Evolutionary conservation across 2,888 invertebrate genomes (phyloP).

Genomic region (Mongoloraphidia duomilia): DNA sequence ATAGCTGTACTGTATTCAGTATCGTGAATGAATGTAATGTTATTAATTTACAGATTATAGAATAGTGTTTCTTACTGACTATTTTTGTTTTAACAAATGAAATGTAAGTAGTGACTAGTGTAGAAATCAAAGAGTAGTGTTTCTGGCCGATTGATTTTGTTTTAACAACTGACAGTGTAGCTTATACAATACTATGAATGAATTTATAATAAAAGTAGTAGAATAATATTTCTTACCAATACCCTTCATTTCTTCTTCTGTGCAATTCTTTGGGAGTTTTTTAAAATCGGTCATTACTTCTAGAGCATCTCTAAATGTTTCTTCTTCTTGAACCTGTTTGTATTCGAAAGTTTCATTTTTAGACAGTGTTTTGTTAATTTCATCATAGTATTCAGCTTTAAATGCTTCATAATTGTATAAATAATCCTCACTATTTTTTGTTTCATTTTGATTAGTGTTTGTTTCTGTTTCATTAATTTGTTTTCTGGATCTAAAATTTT

Average conservation of each 20-base stretch:
- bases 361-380: constrained; percentile 23
- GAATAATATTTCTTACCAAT: constrained; percentile 23
- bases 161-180: too few relatives aligned
- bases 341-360: constrained; percentile 29
- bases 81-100: too few relatives aligned
- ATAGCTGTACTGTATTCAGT: too few relatives aligned
- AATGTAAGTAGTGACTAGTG: too few relatives aligned
- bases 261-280: constrained; percentile 30
- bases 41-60: too few relatives aligned
- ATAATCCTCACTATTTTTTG: constrained; percentile 18
- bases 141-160: too few relatives aligned
- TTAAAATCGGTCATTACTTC: constrained; percentile 25
- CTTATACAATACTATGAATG: too few relatives aligned
- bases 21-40: too few relatives aligned
- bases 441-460: background rate
- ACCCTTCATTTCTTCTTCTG: constrained; percentile 29
- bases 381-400: constrained; percentile 32
- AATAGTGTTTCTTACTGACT: too few relatives aligned
- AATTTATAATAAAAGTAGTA: too few relatives aligned
- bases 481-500: too few relatives aligned
- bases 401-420: constrained; percentile 31
- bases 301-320: constrained; percentile 24
- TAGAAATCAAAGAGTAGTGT: too few relatives aligned
- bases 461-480: background rate
- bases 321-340: constrained; percentile 28